Evolutionary conservation across 2,888 invertebrate species (phyloP).

Genomic region (Pristionchus exspectatus): DNA sequence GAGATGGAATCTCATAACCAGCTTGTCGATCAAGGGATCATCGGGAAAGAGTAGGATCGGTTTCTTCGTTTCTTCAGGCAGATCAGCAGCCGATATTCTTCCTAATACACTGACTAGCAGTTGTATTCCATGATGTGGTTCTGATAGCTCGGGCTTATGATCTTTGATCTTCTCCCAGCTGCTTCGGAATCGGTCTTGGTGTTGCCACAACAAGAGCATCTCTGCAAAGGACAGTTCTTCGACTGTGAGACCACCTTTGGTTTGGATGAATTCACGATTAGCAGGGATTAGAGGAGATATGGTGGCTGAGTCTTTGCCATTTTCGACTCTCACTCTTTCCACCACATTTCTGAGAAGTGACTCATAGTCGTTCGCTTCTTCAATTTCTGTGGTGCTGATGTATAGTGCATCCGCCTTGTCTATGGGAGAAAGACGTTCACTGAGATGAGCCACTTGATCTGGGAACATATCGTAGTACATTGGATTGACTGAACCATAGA

Average conservation of each 20-base stretch:
- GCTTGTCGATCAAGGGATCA: not conserved
- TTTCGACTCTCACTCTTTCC: not conserved
- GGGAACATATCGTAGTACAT: not conserved
- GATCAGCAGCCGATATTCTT: not conserved
- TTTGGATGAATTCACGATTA: not conserved
- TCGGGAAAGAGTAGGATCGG: not conserved
- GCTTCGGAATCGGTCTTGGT: not conserved
- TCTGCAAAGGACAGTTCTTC: not conserved
- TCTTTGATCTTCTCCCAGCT: not conserved
- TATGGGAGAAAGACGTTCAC: not conserved
- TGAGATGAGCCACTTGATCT: not conserved
- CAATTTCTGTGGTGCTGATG: not conserved
- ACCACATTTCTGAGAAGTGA: not conserved
- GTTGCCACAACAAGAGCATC: not conserved
- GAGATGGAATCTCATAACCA: conserved; percentile 1
- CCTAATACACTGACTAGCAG: not conserved
- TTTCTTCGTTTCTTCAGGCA: not conserved
- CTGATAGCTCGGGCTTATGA: not conserved
- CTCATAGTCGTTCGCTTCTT: not conserved
- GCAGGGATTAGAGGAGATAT: not conserved
- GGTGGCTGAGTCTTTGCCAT: not conserved
- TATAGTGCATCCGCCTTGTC: not conserved
- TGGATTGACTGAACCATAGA: not conserved
- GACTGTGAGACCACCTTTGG: not conserved
- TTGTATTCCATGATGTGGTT: not conserved